Evolutionary conservation across 2,888 invertebrate species (phyloP).

Genomic region (Lydus trimaculatus): DNA sequence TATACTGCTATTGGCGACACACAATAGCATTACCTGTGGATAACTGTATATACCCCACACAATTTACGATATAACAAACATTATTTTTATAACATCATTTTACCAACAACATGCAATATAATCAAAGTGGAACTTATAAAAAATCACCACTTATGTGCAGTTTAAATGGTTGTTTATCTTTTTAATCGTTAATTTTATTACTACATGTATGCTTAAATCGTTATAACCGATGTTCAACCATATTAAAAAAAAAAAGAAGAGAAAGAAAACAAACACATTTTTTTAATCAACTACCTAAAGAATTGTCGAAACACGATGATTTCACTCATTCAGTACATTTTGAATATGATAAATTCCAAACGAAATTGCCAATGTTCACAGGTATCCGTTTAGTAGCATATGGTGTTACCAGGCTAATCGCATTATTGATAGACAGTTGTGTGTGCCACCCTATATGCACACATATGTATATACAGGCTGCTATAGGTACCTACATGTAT

Average conservation of each 20-base stretch:
- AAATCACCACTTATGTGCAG: constrained; percentile 17
- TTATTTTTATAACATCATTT: constrained; percentile 31
- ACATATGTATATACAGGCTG: constrained; percentile 8
- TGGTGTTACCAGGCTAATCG: constrained; percentile 46
- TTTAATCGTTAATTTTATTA: constrained; percentile 6
- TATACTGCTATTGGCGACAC: constrained; percentile 43
- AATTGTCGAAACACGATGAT: constrained; percentile 26
- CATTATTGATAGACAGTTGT: constrained; percentile 46
- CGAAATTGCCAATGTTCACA: constrained; percentile 34
- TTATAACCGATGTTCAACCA: constrained; percentile 7
- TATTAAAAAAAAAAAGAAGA: constrained; percentile 17
- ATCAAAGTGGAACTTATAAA: constrained; percentile 20
- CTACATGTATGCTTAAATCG: neutral
- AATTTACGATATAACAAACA: constrained; percentile 25
- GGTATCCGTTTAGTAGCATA: constrained; percentile 43
- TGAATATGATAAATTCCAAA: constrained; percentile 40
- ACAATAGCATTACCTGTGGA: constrained; percentile 49
- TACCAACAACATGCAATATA: constrained; percentile 24
- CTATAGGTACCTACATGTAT: too few species aligned
- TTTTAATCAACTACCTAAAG: too few species aligned
- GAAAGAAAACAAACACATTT: too few species aligned
- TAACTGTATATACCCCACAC: constrained; percentile 31
- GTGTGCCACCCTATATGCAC: constrained; percentile 32
- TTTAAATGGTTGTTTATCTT: constrained; percentile 10
- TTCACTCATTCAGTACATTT: constrained; percentile 37